Conservation (phyloP, 2,888 invertebrate species). For the Cetonia aurata region DNA sequence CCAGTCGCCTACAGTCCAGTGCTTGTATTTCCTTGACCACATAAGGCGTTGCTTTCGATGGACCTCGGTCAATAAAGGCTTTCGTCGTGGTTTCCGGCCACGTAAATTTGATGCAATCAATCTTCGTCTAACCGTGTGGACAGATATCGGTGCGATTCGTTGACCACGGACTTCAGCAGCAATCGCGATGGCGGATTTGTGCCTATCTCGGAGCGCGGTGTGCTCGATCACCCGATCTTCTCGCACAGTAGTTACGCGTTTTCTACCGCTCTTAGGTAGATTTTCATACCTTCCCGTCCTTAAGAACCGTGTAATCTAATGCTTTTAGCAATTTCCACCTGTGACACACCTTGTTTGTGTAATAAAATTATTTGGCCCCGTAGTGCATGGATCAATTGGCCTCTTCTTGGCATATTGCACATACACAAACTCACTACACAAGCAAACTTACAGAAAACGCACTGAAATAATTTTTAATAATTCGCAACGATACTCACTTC, state of each 20-base stretch:
- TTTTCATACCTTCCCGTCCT: background rate
- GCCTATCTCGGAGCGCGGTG: background rate
- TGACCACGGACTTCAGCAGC: constrained; percentile 2
- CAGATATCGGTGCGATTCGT: constrained; percentile 4
- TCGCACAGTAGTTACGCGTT: background rate
- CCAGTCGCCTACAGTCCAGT: background rate
- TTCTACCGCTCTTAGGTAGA: too few relatives aligned
- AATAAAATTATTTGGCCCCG: too few relatives aligned
- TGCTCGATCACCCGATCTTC: constrained; percentile 1
- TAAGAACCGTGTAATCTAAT: too few relatives aligned
- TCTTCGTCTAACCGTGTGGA: background rate
- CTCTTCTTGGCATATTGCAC: too few relatives aligned
- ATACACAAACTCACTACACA: too few relatives aligned
- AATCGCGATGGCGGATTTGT: background rate
- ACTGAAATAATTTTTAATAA: too few relatives aligned
- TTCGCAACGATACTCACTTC: too few relatives aligned
- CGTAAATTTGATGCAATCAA: constrained; percentile 3
- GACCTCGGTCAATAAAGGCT: background rate
- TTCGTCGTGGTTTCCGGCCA: background rate
- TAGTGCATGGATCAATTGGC: too few relatives aligned
- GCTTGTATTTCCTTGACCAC: background rate
- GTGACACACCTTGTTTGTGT: too few relatives aligned
- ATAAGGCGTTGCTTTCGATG: background rate
- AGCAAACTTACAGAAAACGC: too few relatives aligned
- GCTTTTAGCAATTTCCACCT: too few relatives aligned